phyloP scores from a whole-genome alignment of 2,888 invertebrate species.

The Pelosia muscerda region DNA sequence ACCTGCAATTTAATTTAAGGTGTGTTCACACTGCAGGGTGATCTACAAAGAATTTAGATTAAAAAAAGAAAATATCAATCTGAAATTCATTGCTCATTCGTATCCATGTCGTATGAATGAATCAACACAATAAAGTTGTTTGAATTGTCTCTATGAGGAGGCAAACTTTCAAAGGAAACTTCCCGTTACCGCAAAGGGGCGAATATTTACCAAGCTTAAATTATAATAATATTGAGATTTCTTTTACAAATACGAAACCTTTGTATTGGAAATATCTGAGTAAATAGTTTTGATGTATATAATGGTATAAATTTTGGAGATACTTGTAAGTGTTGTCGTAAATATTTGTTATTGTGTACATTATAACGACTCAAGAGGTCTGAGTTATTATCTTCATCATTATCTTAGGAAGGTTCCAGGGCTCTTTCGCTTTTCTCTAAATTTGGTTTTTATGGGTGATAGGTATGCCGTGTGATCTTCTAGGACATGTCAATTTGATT shows the following conservation, averaged over 20 bases:
- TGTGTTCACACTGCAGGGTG: too few species aligned
- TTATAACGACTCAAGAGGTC: background rate
- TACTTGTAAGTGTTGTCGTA: background rate
- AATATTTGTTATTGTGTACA: background rate
- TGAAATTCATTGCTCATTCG: background rate
- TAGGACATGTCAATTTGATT: too few species aligned
- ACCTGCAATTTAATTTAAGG: too few species aligned
- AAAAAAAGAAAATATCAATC: background rate
- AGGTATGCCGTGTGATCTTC: too few species aligned
- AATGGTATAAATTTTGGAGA: background rate
- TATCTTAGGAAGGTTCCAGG: background rate
- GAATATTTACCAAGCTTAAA: conserved; percentile 4
- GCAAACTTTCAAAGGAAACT: conserved; percentile 2
- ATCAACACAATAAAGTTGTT: background rate
- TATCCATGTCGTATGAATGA: background rate
- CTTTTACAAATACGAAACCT: background rate
- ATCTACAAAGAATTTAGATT: too few species aligned
- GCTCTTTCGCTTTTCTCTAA: too few species aligned
- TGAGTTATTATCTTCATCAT: background rate
- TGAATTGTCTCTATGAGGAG: background rate
- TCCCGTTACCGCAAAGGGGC: background rate
- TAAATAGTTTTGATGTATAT: background rate
- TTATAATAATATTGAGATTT: background rate
- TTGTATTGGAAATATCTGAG: background rate
- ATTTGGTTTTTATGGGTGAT: too few species aligned